Evolutionary conservation across 2,113 vertebrate genomes (phyloP).

Genomic region (Mormoops blainvillei): DNA sequence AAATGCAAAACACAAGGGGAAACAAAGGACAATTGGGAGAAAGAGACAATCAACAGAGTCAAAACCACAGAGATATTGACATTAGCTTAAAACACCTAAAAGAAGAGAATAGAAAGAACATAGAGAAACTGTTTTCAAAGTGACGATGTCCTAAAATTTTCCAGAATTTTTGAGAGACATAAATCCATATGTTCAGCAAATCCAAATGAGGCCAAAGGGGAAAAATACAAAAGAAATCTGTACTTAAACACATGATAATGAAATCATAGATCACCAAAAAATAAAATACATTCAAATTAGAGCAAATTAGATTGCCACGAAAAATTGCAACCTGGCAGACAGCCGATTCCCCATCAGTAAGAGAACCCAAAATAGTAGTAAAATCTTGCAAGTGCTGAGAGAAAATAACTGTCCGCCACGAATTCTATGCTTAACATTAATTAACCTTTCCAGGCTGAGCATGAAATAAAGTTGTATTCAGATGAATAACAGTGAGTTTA

Average conservation of each 20-base stretch:
- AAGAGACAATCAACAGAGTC: neutral
- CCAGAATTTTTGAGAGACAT: neutral
- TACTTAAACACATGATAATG: neutral
- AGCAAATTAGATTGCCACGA: neutral
- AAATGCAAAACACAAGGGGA: neutral
- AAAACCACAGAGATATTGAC: neutral
- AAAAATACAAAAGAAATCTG: neutral
- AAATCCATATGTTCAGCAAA: neutral
- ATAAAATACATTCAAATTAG: neutral
- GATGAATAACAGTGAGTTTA: neutral
- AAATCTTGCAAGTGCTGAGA: neutral
- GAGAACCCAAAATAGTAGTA: neutral
- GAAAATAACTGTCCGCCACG: neutral
- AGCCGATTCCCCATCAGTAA: neutral
- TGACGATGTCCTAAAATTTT: neutral
- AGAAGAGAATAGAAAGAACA: neutral
- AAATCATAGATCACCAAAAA: neutral
- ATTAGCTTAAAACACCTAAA: neutral
- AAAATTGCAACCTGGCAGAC: neutral
- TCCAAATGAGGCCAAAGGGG: neutral
- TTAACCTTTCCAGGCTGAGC: neutral
- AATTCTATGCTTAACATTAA: neutral
- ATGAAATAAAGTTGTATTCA: neutral
- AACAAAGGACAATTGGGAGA: neutral
- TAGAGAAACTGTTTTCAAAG: neutral